Base-by-base conservation (phyloP, 2,797 vertebrate species). In the Enteromius viviparus region DNA sequence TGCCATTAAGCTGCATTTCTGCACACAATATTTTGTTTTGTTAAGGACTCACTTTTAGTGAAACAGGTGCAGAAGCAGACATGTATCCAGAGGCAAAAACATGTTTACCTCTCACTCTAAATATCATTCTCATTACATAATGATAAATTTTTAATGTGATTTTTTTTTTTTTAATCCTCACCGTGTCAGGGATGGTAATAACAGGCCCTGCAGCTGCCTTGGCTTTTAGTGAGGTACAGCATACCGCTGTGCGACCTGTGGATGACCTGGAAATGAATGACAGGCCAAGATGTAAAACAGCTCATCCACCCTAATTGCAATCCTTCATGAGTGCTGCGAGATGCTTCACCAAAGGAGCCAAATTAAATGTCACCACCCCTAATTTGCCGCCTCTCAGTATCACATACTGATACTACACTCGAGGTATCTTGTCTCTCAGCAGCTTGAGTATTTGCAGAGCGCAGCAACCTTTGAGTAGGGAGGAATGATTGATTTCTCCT, bases 341-440 rank as follows among this genome's bases (percentile, higher is more conserved):
- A 79, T 1, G 8, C 78, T 49, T 85, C 75, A 55, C 74, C 69
- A 71, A 76, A 85, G 79, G 70, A 85, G 81, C 55, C 26, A 76
- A 88, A 88, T 88, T 85, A 88, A 87, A 88, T 85, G 85, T 88
- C 85, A 85, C 85, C 78, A 84, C 83, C 84, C 55, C 75, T 87
- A 85, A 88, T 88, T 88, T 85, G 78, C 69, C 65, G n/a, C 80
- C 64, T 85, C 83, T 83, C 80, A 6, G 40, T 72, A 72, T 80
- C 47, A 49, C 85, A 62, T 66, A 40, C 26, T 8, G 60, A 42
- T 29, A 70, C 74, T 76, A 58, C 64, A 82, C 85, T 87, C 32
- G 9, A 78, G 34, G 78, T 83, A 79, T 53, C 51, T 40, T 45
- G 77, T 77, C 83, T 79, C 40, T 8, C 64, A 14, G 42, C 47